phyloP scores from a whole-genome alignment of 2,113 vertebrate species.

The Peromyscus californicus region DNA sequence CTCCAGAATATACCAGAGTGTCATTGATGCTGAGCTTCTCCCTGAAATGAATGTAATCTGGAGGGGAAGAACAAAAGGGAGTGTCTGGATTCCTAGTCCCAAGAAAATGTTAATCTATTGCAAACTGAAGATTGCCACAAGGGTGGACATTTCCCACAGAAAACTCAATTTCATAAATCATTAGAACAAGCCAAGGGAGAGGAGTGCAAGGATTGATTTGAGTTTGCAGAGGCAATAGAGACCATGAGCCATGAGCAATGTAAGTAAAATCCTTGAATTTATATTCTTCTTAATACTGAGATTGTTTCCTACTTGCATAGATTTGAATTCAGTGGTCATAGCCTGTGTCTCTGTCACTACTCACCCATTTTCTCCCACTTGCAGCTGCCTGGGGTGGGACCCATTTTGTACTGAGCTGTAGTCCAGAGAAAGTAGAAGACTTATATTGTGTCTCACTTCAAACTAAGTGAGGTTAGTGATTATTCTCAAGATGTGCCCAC shows the following conservation, averaged over 20 bases:
- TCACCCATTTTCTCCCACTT: neutral
- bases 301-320: neutral
- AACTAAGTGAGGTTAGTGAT: neutral
- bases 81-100: neutral
- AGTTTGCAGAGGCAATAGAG: conserved; percentile 19
- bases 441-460: neutral
- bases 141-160: neutral
- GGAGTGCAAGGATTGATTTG: neutral
- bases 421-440: neutral
- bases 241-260: neutral
- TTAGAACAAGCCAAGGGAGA: neutral
- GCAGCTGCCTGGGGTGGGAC: neutral
- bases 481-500: neutral
- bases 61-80: neutral
- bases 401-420: neutral
- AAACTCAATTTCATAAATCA: conserved; percentile 15
- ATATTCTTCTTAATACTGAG: neutral
- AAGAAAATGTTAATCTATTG: conserved; percentile 41
- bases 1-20: neutral
- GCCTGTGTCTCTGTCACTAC: neutral
- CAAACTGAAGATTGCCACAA: neutral
- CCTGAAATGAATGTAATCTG: conserved; percentile 25
- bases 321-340: neutral
- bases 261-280: conserved; percentile 51
- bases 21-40: neutral